A percentile compares a stretch with the other conserved stretches of the same genome.
Evolutionary conservation across 1,140 invertebrate genomes (phyloP).

Genomic region (Plectus sambesii): DNA sequence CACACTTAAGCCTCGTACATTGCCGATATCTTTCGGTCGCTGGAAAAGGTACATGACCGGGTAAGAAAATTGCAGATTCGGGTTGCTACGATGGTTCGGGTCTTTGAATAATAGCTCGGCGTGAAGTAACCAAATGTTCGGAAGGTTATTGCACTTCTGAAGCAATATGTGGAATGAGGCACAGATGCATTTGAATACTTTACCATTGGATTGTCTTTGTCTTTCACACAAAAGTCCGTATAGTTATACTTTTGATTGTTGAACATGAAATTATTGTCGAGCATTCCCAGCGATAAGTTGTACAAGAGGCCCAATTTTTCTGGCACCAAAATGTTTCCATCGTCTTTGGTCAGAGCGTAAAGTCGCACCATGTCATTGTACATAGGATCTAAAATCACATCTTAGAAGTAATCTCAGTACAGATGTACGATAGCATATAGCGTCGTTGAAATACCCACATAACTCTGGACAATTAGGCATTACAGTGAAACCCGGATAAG

Average conservation of each 20-base stretch:
- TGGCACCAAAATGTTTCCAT: conserved; percentile 40
- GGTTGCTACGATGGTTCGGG: conserved; percentile 33
- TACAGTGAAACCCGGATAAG: no score
- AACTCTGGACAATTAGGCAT: no score
- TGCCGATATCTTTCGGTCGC: conserved; percentile 42
- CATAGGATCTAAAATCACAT: no score
- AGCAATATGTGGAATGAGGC: conserved; percentile 11
- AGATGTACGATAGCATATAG: no score
- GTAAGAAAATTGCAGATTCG: conserved; percentile 44
- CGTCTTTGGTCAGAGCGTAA: conserved; percentile 43
- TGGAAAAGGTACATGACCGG: conserved; percentile 45
- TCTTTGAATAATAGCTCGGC: conserved; percentile 43
- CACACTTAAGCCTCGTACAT: conserved; percentile 17
- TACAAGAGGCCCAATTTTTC: conserved; percentile 37
- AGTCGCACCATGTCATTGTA: conserved; percentile 44
- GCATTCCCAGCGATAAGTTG: conserved; percentile 42
- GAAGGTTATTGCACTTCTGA: conserved; percentile 10
- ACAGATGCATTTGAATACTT: conserved; percentile 4
- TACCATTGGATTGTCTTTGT: conserved; percentile 20
- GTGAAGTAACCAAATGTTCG: conserved; percentile 44
- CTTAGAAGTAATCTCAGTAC: no score
- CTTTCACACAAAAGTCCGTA: conserved; percentile 43
- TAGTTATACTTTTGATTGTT: conserved; percentile 25
- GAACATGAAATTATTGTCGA: conserved; percentile 21
- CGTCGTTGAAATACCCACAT: no score